Evolutionary conservation across 2,113 vertebrate species (phyloP), one percentile per base, ranked within the genome.

Genomic region (Misgurnus mizolepis): DNA sequence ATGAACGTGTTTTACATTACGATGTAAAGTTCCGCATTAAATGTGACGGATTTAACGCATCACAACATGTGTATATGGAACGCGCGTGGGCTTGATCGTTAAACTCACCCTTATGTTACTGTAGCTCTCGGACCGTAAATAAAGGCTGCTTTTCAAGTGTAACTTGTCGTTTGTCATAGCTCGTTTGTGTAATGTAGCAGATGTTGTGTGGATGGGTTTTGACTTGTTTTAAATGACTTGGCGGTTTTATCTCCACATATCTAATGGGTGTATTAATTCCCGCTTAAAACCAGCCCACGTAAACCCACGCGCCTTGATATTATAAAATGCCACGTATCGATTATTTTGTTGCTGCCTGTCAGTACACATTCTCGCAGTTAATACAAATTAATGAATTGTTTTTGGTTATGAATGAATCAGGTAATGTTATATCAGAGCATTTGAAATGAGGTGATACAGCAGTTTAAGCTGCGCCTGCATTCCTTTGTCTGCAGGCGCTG

Each of bases 381-480:
- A 61, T 53, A 34, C 7, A 65, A n/a, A 12, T 49, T 4, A 47
- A 22, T 11, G 27, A 17, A 60, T 4, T 76, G 47, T 66, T 62
- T 53, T 10, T 47, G 12, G 60, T 64, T 7, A 34, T 76, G 49
- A 66, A 66, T 55, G 61, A 53, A 55, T 76, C 74, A 74, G 55
- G 55, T 58, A 14, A 74, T 65, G 61, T 85, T 62, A 64, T 64
- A 64, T 64, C 58, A 75, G 58, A 84, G 70, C 86, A 79, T 86
- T 80, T 78, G 74, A 56, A 81, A 86, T 71, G 83, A 79, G 78
- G 90, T 92, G 91, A 93, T 89, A 60, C 91, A 92, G 90, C 92
- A 90, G 53, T 91, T 86, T 88, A 80, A 82, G 70, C 67, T 58
- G 71, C 67, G 76, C 58, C 47, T 71, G 74, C 56, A 73, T 50